These are phyloP conservation scores for Oscheius myriophilus DNA, from an alignment of 2,888 invertebrate genomes.

Conservation along the genomic window DNA sequence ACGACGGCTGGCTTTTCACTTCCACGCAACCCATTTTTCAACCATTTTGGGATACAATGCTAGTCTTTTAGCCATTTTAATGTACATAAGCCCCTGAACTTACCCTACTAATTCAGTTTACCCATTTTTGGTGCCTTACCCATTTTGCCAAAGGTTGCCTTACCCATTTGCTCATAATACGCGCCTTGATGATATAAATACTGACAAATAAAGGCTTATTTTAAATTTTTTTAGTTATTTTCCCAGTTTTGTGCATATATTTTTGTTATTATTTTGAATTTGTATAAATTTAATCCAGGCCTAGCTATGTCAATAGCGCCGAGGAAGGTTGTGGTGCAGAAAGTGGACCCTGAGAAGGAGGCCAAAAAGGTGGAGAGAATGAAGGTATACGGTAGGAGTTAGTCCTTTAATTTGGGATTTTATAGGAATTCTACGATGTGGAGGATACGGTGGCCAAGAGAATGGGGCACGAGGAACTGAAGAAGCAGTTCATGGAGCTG, in stretches of 20 bases:
- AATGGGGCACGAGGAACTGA: conserved; percentile 33
- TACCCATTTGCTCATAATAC: too few species aligned
- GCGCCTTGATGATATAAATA: too few species aligned
- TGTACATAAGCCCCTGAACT: background rate
- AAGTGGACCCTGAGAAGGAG: background rate
- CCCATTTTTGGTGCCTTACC: conserved; percentile 14
- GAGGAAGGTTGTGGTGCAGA: background rate
- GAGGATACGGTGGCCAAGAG: conserved; percentile 45
- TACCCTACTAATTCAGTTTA: background rate
- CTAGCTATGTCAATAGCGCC: background rate
- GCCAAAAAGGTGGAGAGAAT: conserved; percentile 1
- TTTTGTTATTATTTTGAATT: background rate
- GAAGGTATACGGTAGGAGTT: background rate
- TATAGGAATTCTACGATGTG: conserved; percentile 44
- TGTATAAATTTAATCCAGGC: background rate
- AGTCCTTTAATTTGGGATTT: background rate
- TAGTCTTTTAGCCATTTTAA: background rate
- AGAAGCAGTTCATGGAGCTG: conserved; percentile 32
- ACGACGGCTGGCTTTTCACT: background rate
- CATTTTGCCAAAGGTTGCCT: too few species aligned
- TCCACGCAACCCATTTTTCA: conserved; percentile 11
- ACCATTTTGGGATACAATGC: background rate
- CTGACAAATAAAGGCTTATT: background rate
- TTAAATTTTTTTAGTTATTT: background rate
- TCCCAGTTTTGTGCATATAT: background rate